Percentiles rank a stretch among this genome's conserved stretches.
Conservation (phyloP, 1,140 invertebrate genomes). For the Diplogasteroides magnus region DNA sequence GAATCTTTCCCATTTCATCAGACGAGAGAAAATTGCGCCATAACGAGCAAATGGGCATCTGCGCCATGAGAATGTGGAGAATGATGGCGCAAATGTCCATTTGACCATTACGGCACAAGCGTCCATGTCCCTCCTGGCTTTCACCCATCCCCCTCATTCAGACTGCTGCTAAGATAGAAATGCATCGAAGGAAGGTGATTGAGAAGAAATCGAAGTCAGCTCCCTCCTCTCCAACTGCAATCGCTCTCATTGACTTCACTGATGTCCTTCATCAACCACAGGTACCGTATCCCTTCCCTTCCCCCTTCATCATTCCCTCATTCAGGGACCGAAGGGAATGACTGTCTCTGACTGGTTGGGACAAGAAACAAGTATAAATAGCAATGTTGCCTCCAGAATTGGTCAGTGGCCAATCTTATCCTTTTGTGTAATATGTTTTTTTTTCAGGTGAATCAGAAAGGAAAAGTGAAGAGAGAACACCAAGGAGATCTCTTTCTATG, state of each 20-base stretch:
- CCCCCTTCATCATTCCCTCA: too few relatives aligned
- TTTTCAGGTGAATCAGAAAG: background rate
- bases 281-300: background rate
- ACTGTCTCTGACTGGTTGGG: background rate
- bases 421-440: background rate
- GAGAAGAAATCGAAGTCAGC: slow-evolving; percentile 32
- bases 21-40: too few relatives aligned
- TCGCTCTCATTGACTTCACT: background rate
- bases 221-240: slow-evolving; percentile 23
- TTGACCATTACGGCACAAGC: too few relatives aligned
- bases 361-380: background rate
- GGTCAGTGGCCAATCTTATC: background rate
- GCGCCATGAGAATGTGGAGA: too few relatives aligned
- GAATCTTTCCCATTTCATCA: too few relatives aligned
- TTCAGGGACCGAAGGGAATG: background rate
- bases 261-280: background rate
- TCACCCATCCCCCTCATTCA: too few relatives aligned
- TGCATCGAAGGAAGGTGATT: slow-evolving; percentile 21
- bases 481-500: background rate
- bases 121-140: too few relatives aligned
- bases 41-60: too few relatives aligned
- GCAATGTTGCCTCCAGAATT: background rate
- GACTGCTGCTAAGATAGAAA: slow-evolving; percentile 22
- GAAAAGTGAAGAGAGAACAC: background rate
- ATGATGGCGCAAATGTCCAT: too few relatives aligned